phyloP scores from a whole-genome alignment of 2,888 invertebrate species.

The Spicauda simplicius region DNA sequence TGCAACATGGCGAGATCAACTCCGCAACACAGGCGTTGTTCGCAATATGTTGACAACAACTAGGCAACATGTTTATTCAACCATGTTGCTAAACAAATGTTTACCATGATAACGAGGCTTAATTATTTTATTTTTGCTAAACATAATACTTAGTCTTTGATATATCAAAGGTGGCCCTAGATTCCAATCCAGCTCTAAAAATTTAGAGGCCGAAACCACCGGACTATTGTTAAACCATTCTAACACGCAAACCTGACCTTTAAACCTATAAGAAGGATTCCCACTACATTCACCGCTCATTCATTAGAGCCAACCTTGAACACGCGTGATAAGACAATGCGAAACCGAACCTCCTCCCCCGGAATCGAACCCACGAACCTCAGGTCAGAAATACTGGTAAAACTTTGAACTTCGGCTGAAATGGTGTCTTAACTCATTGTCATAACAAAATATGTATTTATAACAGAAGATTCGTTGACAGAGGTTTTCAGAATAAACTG shows the following conservation, averaged over 20 bases:
- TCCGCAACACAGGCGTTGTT: too few species aligned
- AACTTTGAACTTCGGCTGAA: conserved; percentile 19
- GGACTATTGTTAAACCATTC: neutral
- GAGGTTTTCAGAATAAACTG: too few species aligned
- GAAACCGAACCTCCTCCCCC: conserved; percentile 44
- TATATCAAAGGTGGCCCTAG: too few species aligned
- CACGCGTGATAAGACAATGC: conserved; percentile 46
- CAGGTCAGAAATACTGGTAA: conserved; percentile 17
- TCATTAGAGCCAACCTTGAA: conserved; percentile 47
- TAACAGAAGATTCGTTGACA: too few species aligned
- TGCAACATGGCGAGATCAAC: too few species aligned
- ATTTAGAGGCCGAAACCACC: neutral
- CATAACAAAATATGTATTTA: too few species aligned
- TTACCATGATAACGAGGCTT: too few species aligned
- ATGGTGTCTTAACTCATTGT: neutral
- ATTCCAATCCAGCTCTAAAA: neutral
- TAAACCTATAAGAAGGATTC: conserved; percentile 37
- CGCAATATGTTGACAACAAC: too few species aligned
- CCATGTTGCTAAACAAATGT: too few species aligned
- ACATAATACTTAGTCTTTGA: too few species aligned
- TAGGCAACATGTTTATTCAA: too few species aligned
- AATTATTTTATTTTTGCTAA: too few species aligned
- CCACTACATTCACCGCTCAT: conserved; percentile 48
- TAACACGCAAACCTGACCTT: conserved; percentile 20
- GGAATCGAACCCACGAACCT: conserved; percentile 40